Conservation (phyloP, 2,797 vertebrate genomes). For the Betta splendens region DNA sequence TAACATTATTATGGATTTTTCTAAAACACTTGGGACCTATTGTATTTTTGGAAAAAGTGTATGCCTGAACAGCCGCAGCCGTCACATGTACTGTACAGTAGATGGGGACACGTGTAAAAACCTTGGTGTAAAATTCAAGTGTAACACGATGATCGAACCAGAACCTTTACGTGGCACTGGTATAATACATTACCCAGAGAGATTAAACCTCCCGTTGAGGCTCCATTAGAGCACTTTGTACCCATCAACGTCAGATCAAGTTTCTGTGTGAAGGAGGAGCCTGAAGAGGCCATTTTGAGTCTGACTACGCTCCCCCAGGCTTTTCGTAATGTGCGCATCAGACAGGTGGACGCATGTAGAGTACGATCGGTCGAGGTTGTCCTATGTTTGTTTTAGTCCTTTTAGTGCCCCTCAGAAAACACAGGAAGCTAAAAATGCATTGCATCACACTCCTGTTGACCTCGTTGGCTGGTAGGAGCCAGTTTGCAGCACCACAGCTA, state of each 20-base stretch:
- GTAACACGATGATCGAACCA: not conserved
- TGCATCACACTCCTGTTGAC: conserved; percentile 44
- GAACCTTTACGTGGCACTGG: conserved; percentile 12
- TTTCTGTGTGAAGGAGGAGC: conserved; percentile 38
- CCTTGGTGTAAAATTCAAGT: not conserved
- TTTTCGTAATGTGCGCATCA: conserved; percentile 14
- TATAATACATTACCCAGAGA: conserved; percentile 22
- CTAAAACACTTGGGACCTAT: conserved; percentile 4
- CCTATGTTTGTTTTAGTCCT: conserved; percentile 17
- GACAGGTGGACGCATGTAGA: conserved; percentile 4
- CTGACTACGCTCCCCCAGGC: conserved; percentile 25
- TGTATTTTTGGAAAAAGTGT: not conserved
- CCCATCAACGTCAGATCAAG: conserved; percentile 51
- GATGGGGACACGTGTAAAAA: not conserved
- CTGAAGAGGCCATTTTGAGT: conserved; percentile 23
- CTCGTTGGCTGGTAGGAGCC: conserved; percentile 22
- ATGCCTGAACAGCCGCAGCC: not conserved
- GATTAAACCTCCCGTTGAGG: conserved; percentile 10
- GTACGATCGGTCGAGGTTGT: conserved; percentile 3
- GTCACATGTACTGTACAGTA: not conserved
- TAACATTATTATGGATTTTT: conserved; percentile 36
- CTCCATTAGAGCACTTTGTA: conserved; percentile 53
- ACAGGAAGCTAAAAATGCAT: conserved; percentile 18
- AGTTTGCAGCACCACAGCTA: conserved; percentile 9
- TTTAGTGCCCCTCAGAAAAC: conserved; percentile 33